Percentiles rank a stretch among this genome's conserved stretches.
Conservation (phyloP, 2,113 vertebrate genomes). For the Actenoides lindsayi region DNA sequence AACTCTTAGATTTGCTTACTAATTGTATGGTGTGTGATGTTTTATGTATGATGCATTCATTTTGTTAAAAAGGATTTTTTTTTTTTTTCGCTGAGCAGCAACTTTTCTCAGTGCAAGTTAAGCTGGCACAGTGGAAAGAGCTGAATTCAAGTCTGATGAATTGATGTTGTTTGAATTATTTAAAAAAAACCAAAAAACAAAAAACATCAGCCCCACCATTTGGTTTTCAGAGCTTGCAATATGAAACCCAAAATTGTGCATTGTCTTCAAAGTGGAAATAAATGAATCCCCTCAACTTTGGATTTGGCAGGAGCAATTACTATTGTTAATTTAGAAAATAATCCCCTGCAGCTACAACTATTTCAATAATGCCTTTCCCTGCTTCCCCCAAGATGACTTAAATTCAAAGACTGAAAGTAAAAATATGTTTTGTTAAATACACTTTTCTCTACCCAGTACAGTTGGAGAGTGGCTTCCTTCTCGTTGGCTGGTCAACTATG, state of each 20-base stretch:
- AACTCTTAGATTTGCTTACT: slow-evolving; percentile 68
- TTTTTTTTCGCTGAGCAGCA: slow-evolving; percentile 44
- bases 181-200: no score
- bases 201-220: neutral
- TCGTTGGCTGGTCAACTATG: fast-evolving
- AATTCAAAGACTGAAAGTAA: slow-evolving; percentile 31
- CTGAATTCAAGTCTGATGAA: slow-evolving; percentile 28
- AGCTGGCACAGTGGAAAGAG: slow-evolving; percentile 13
- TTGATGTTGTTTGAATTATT: slow-evolving; percentile 26
- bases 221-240: slow-evolving; percentile 48
- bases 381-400: slow-evolving; percentile 24
- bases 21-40: slow-evolving; percentile 33
- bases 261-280: slow-evolving; percentile 51
- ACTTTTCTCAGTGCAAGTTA: slow-evolving; percentile 49
- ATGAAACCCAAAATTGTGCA: slow-evolving; percentile 42
- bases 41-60: slow-evolving; percentile 52
- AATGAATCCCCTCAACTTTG: slow-evolving; percentile 37
- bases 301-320: slow-evolving; percentile 57
- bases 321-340: slow-evolving; percentile 65
- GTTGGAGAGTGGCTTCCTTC: neutral
- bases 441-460: neutral
- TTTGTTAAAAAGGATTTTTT: slow-evolving; percentile 1
- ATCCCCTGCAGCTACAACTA: slow-evolving; percentile 54
- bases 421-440: neutral
- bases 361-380: slow-evolving; percentile 50